Percentiles rank a stretch among this genome's conserved stretches.
These are phyloP conservation scores for roundworm (Caenorhabditis elegans) DNA, from an alignment of 1,140 invertebrate genomes.

Conservation along the genomic window WBcel235 BX284606.5:5549501-5550000, in stretches of 20 bases:
- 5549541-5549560: too few relatives aligned
- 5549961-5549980: background rate
- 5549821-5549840: conserved; percentile 15
- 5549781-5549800: background rate
- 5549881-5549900: background rate
- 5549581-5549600: background rate
- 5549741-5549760: background rate
- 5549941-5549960: background rate
- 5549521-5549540: too few relatives aligned
- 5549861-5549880: conserved; percentile 7
- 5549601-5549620: background rate
- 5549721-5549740: background rate
- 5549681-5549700: background rate
- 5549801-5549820: background rate
- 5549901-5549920: background rate
- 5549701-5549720: background rate
- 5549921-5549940: conserved; percentile 3
- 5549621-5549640: background rate
- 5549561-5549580: too few relatives aligned
- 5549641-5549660: background rate
- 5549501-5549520: too few relatives aligned
- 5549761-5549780: background rate
- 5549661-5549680: background rate
- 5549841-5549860: background rate
- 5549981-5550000: conserved; percentile 1